Conservation (phyloP, 1,140 invertebrate species). For the Holcopasites calliopsidis region DNA sequence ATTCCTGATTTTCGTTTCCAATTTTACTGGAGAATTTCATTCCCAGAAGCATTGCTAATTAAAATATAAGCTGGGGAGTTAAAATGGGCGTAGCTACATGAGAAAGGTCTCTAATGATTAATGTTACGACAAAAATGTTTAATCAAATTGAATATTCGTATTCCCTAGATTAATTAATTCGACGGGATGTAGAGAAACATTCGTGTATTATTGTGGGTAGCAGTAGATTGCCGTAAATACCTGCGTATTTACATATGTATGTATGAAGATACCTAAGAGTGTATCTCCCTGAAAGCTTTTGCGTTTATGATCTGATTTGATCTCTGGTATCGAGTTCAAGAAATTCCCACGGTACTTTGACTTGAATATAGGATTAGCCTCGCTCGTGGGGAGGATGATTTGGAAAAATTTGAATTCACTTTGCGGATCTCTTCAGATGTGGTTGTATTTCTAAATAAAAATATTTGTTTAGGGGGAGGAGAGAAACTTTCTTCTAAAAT, state of each 20-base stretch:
- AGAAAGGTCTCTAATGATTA: too few species aligned
- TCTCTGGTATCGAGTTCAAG: background rate
- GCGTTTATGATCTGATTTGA: background rate
- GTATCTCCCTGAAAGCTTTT: background rate
- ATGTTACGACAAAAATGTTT: too few species aligned
- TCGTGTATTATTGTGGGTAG: too few species aligned
- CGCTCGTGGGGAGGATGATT: background rate
- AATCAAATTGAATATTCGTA: too few species aligned
- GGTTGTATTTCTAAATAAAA: too few species aligned
- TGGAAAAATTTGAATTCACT: conserved; percentile 14
- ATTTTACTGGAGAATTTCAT: background rate
- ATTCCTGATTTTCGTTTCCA: background rate
- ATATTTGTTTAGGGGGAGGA: too few species aligned
- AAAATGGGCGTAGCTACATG: too few species aligned
- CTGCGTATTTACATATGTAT: background rate
- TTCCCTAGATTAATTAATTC: too few species aligned
- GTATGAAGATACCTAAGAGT: background rate
- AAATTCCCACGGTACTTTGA: background rate
- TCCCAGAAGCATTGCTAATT: background rate
- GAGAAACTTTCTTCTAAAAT: too few species aligned
- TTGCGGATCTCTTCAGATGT: background rate
- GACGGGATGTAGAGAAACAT: too few species aligned
- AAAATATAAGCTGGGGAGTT: background rate
- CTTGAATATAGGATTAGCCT: background rate
- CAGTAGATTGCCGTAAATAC: too few species aligned